A percentile compares a stretch with the other conserved stretches of the same genome.
Evolutionary conservation across 2,113 vertebrate species (phyloP).

Genomic region (Apistogramma diplotaenia): DNA sequence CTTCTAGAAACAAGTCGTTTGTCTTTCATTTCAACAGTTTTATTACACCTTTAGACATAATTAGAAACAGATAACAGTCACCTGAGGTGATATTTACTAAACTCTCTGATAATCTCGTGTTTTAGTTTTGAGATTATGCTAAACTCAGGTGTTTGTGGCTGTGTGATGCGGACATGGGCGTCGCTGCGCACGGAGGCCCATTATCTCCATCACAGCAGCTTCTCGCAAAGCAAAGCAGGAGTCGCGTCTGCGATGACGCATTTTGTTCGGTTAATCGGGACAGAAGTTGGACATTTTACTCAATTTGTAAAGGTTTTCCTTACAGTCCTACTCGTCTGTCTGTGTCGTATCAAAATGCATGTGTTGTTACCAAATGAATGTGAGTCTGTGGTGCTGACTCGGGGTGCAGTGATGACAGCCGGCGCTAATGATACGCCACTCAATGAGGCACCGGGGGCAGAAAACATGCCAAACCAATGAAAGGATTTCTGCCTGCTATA

Average conservation of each 20-base stretch:
- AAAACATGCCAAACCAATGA: conserved; percentile 44
- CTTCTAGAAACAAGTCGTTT: conserved; percentile 70
- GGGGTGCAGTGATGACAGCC: conserved; percentile 49
- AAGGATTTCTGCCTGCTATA: conserved; percentile 26
- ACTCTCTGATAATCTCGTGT: conserved; percentile 49
- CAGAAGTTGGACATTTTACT: not conserved
- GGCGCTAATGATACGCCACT: conserved; percentile 59
- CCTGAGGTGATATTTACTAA: conserved; percentile 58
- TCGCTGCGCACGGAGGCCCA: not conserved
- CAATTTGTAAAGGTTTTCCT: not conserved
- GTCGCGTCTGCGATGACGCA: not conserved
- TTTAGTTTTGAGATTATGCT: conserved; percentile 30
- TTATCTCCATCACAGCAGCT: not conserved
- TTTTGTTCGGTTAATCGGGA: not conserved
- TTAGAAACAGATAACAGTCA: conserved; percentile 73
- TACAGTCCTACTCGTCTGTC: not conserved
- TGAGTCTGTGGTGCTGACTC: conserved; percentile 11
- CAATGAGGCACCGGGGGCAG: conserved; percentile 55
- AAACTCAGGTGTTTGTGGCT: conserved; percentile 23
- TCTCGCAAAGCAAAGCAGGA: not conserved
- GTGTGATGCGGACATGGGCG: not conserved
- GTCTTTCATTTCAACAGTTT: conserved; percentile 71
- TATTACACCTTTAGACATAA: conserved; percentile 68
- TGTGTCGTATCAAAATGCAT: not conserved
- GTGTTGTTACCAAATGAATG: conserved; percentile 14